Conservation (phyloP, 2,888 invertebrate genomes). For the Entomobrya proxima region DNA sequence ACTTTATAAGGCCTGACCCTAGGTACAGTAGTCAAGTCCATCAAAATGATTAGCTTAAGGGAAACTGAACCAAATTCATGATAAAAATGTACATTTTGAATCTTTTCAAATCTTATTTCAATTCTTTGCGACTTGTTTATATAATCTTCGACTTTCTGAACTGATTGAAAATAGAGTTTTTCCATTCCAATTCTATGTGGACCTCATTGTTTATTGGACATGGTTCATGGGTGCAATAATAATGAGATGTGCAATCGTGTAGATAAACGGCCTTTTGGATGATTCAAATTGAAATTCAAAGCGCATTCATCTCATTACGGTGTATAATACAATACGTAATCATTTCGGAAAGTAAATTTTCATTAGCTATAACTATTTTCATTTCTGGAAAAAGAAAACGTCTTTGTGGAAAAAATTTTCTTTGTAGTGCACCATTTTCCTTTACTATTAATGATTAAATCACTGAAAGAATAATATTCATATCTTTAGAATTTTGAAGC, state of each 20-base stretch:
- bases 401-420: too few relatives aligned
- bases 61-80: conserved; percentile 16
- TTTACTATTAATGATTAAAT: too few relatives aligned
- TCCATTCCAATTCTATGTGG: neutral
- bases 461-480: too few relatives aligned
- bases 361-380: too few relatives aligned
- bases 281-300: conserved; percentile 55
- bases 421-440: neutral
- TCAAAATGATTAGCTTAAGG: conserved; percentile 47
- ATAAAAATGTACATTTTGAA: neutral
- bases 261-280: conserved; percentile 44
- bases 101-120: conserved; percentile 25
- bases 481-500: too few relatives aligned
- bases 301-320: conserved; percentile 32
- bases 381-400: neutral
- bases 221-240: conserved; percentile 50
- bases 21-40: conserved; percentile 38
- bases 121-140: conserved; percentile 12
- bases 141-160: neutral
- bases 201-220: conserved; percentile 41
- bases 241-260: conserved; percentile 48
- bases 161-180: conserved; percentile 47
- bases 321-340: neutral
- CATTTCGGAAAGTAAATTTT: too few relatives aligned
- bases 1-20: conserved; percentile 39